Conservation (phyloP, 1,140 invertebrate species). For the Maniola jurtina region DNA sequence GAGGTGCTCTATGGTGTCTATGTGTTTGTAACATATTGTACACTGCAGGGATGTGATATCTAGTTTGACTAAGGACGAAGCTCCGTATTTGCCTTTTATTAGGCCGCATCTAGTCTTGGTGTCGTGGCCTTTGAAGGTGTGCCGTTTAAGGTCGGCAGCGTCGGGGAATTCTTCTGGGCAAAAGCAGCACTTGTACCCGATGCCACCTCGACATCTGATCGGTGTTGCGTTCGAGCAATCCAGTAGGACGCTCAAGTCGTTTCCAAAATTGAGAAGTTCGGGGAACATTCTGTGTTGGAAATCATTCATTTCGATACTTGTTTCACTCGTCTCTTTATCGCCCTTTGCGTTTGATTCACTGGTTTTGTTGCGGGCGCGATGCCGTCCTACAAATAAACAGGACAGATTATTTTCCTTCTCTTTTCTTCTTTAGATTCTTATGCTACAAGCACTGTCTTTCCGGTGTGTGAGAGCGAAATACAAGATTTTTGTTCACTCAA, state of each 20-base stretch:
- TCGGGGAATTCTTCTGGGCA: conserved; percentile 32
- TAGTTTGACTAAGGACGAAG: conserved; percentile 45
- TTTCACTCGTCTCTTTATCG: background rate
- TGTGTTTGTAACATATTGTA: conserved; percentile 34
- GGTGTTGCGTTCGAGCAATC: conserved; percentile 35
- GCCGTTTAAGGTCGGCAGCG: conserved; percentile 32
- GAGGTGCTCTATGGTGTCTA: conserved; percentile 36
- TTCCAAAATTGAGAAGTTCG: conserved; percentile 10
- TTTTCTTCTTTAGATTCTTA: background rate
- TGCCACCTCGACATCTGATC: conserved; percentile 32
- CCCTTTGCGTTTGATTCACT: background rate
- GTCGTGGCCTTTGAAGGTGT: conserved; percentile 23
- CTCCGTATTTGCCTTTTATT: conserved; percentile 34
- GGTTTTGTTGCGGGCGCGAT: background rate
- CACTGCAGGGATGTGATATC: conserved; percentile 53
- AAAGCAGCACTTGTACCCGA: conserved; percentile 36
- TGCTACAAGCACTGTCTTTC: background rate
- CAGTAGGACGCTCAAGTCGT: background rate
- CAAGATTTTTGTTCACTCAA: no score
- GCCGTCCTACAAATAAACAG: conserved; percentile 21
- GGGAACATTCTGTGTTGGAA: conserved; percentile 12
- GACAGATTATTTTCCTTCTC: conserved; percentile 11
- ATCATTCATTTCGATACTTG: background rate
- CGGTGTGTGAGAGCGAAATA: no score
- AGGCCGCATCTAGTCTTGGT: conserved; percentile 29